Percentiles rank a stretch among this genome's conserved stretches.
phyloP scores from a whole-genome alignment of 1,140 invertebrate genomes.

The Goniozus legneri region DNA sequence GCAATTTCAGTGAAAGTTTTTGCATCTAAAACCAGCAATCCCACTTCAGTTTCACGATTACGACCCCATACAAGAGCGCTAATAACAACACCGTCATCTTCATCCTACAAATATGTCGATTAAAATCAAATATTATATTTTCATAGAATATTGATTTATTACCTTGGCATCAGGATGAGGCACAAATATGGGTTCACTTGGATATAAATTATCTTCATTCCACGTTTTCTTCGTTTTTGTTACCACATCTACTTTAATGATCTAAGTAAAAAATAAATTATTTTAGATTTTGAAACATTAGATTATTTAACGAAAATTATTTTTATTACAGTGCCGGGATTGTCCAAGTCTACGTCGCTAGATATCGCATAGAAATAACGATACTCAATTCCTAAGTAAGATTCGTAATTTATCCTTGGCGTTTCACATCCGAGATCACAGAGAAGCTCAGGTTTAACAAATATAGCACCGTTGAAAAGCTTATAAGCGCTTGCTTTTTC shows the following conservation, averaged over 20 bases:
- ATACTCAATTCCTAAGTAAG: conserved; percentile 68
- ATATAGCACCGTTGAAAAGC: conserved; percentile 51
- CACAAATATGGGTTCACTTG: conserved; percentile 86
- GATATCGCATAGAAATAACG: conserved; percentile 87
- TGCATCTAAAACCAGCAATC: conserved; percentile 69
- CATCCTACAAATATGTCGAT: conserved; percentile 50
- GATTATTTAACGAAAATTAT: conserved; percentile 9
- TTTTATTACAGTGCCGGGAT: conserved; percentile 72
- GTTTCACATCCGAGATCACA: conserved; percentile 79
- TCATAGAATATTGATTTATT: too few species aligned
- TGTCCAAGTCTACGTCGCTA: conserved; percentile 76
- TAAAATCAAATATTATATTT: too few species aligned
- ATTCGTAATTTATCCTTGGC: conserved; percentile 74
- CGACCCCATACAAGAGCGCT: conserved; percentile 67
- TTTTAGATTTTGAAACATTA: background rate
- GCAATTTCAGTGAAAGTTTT: conserved; percentile 65
- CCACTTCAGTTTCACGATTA: conserved; percentile 59
- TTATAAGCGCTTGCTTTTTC: conserved; percentile 55
- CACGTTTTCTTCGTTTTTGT: conserved; percentile 66
- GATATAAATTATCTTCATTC: conserved; percentile 71
- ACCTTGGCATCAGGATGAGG: conserved; percentile 66
- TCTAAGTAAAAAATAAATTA: conserved; percentile 48
- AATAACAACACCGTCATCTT: conserved; percentile 74
- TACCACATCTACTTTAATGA: conserved; percentile 75
- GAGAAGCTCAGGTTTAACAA: conserved; percentile 63